Base-by-base conservation (phyloP, 2,888 invertebrate species). In the Tillus elongatus region DNA sequence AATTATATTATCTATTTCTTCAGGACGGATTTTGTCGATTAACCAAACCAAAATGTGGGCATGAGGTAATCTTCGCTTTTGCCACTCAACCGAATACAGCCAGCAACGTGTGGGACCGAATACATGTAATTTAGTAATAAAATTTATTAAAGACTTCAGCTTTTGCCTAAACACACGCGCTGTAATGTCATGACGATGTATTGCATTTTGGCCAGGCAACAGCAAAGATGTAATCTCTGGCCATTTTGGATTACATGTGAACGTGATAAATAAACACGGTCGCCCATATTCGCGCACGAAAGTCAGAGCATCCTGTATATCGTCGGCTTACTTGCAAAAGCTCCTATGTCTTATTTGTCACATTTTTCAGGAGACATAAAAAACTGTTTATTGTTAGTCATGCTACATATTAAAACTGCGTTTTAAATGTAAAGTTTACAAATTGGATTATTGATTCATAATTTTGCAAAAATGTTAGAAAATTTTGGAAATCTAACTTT, bases 1-100 rank as follows among this genome's bases (percentile, higher is more conserved):
- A 37, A 58, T 58, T 1, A 62, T 35, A 13, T 13, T 29, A 53
- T 61, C 60, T 11, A 60, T 51, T 49, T 56, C 40, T 10, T 57
- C 40, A 27, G 57, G 51, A n/a, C 36, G 15, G 3, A 60, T 51
- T 41, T 47, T 53, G 2, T 56, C 44, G 3, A 42, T 29, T 10
- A 60, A 39, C 51, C 51, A 54, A 34, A 54, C 32, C 28, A n/a
- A n/a, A n/a, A n/a, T n/a, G n/a, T n/a, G n/a, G n/a, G n/a, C n/a
- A n/a, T n/a, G n/a, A n/a, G n/a, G 43, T 24, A 43, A 27, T 28
- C 41, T 38, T 9, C 28, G 35, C 30, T 43, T 43, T 34, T 41
- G 40, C 41, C 39, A 39, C 3, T 33, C 19, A 24, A 33, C 24
- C n/a, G 33, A 45, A 38, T 49, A 48, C 46, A 52, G 42, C 42